These are phyloP conservation scores for Poliocrania exsul DNA, from an alignment of 2,797 vertebrate genomes.

Conservation along the genomic window DNA sequence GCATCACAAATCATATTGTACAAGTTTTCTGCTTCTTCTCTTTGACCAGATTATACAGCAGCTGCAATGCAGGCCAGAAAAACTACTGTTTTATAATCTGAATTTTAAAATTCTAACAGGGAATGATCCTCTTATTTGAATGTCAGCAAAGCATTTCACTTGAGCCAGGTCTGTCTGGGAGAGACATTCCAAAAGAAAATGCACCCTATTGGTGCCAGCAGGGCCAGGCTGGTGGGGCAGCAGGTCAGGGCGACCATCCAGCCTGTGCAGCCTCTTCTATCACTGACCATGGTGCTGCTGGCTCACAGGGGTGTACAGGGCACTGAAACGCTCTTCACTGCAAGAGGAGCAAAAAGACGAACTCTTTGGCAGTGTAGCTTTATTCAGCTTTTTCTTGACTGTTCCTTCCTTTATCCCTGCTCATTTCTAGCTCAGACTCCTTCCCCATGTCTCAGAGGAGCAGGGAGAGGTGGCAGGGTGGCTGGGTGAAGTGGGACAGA, in stretches of 20 bases:
- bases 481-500: not conserved
- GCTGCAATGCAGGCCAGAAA: not conserved
- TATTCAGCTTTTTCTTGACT: not conserved
- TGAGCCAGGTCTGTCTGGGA: not conserved
- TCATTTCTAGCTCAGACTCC: not conserved
- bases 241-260: not conserved
- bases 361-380: not conserved
- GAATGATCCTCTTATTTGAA: not conserved
- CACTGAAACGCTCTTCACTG: not conserved
- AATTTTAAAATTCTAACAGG: not conserved
- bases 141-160: not conserved
- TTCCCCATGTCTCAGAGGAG: not conserved
- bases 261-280: not conserved
- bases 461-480: not conserved
- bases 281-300: rapidly evolving
- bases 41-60: not conserved
- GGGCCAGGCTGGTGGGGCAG: not conserved
- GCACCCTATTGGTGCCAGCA: not conserved
- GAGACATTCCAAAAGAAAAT: not conserved
- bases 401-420: not conserved
- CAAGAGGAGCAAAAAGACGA: not conserved
- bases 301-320: rapidly evolving
- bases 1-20: not conserved
- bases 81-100: not conserved
- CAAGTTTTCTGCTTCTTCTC: not conserved